These are phyloP conservation scores for Oscheius sp. DNA, from an alignment of 2,888 invertebrate species.

Conservation along the genomic window DNA sequence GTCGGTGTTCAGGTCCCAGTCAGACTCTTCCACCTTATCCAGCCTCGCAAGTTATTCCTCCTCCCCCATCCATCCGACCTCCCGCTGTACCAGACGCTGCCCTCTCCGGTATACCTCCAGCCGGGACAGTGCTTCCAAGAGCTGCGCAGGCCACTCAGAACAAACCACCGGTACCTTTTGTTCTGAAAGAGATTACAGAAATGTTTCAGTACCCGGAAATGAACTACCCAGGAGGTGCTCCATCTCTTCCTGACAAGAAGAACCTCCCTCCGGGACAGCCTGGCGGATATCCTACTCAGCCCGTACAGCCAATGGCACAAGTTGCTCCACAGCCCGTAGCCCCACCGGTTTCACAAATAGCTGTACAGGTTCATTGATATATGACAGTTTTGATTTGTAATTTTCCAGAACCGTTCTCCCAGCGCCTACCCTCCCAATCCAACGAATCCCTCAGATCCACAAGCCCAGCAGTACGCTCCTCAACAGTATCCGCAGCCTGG, in stretches of 20 bases:
- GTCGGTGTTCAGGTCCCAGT: constrained; percentile 8
- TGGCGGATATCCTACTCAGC: background rate
- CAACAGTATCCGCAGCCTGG: constrained; percentile 29
- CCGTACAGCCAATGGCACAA: constrained; percentile 18
- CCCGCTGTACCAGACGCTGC: background rate
- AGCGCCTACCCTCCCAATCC: background rate
- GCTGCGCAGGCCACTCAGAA: background rate
- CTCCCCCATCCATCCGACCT: constrained; percentile 10
- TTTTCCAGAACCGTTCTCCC: constrained; percentile 8
- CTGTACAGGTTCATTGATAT: background rate
- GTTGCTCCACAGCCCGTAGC: constrained; percentile 18
- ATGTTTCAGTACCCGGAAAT: constrained; percentile 16
- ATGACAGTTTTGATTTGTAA: background rate
- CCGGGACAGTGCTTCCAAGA: constrained; percentile 27
- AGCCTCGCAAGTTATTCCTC: background rate
- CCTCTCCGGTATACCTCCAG: constrained; percentile 21
- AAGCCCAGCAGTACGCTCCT: background rate
- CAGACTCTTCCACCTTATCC: constrained; percentile 4
- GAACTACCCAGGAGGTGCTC: constrained; percentile 25
- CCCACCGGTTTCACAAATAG: constrained; percentile 11
- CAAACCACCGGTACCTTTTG: background rate
- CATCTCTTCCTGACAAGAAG: constrained; percentile 22
- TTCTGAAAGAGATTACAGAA: background rate
- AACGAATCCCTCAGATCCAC: background rate
- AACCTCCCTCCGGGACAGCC: background rate